Base-by-base conservation (phyloP, 2,113 vertebrate species). In the Psittacus erithacus region DNA sequence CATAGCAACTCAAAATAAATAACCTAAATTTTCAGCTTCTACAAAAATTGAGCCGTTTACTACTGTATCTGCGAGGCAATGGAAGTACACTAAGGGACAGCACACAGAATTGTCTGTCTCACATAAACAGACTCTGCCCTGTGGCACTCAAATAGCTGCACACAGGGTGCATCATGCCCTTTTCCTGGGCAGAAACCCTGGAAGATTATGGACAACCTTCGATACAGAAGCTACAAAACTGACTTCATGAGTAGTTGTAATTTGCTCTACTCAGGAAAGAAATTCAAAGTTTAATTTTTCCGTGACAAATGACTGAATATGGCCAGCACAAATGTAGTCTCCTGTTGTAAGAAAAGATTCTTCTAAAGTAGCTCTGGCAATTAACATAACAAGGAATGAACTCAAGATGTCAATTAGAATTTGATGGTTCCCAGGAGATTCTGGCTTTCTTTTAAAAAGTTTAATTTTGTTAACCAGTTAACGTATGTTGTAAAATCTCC, bases 341-440 rank as follows among this genome's bases (percentile, higher is more conserved):
- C 22, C 35, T 81, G n/a, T 39, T 75, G 52, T 16, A 88, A 81
- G 68, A 93, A 93, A 92, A 93, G 33, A 7, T 71, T 55, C 43
- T 81, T 95, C 69, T 86, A 92, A 97, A 96, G 88, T 86, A 96
- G 62, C 60, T 90, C n/a, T 81, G 35, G 38, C 28, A 94, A 96
- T 96, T 95, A 95, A 17, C 88, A 91, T 94, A 93, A 88, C 73
- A 93, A 94, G 69, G 77, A 86, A 83, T 69, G 88, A 93, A 86
- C 64, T 92, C 83, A 89, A 35, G 47, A 76, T 84, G 62, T 55
- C 81, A 81, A 39, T 75, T 84, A 93, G 29, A 92, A 78, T 78
- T 86, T 88, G 57, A 93, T 73, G 24, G 76, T 52, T 88, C 88
- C 65, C 80, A 29, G 47, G 69, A 95, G 93, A 82, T 77, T 81